A percentile compares a stretch with the other conserved stretches of the same genome.
Conservation (phyloP, 2,888 invertebrate species). For the Coremacera marginata region DNA sequence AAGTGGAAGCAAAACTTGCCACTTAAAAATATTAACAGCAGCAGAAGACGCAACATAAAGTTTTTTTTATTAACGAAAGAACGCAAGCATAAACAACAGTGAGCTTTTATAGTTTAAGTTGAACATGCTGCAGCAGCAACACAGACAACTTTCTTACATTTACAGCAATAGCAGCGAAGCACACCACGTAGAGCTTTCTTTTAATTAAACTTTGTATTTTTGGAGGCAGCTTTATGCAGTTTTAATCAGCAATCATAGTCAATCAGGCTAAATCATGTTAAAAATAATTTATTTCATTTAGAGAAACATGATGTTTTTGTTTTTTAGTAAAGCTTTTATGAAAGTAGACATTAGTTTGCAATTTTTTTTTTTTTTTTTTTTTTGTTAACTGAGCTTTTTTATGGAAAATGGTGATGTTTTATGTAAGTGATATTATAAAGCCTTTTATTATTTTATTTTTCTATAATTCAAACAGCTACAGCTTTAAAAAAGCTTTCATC, state of each 20-base stretch:
- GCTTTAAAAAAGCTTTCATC: no score
- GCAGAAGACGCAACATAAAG: not conserved
- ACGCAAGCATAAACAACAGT: not conserved
- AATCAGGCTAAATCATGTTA: constrained; percentile 50
- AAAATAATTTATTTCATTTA: not conserved
- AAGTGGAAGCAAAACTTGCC: not conserved
- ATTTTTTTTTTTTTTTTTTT: not conserved
- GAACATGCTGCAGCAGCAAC: constrained; percentile 28
- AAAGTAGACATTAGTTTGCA: not conserved
- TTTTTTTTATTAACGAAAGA: not conserved
- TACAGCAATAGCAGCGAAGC: not conserved
- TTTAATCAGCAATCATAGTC: constrained; percentile 52
- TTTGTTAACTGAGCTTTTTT: not conserved
- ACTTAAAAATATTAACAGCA: not conserved
- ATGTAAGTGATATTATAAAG: not conserved
- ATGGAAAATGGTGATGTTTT: not conserved
- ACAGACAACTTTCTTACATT: constrained; percentile 19
- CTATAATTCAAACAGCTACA: no score
- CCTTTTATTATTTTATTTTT: no score
- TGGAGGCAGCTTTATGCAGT: not conserved
- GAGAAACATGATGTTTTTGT: no score
- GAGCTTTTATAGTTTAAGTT: not conserved
- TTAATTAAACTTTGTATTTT: not conserved
- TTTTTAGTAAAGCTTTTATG: not conserved
- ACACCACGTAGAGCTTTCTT: not conserved